These are phyloP conservation scores for Poecilia latipinna DNA, from an alignment of 2,113 vertebrate genomes.

Conservation along the genomic window DNA sequence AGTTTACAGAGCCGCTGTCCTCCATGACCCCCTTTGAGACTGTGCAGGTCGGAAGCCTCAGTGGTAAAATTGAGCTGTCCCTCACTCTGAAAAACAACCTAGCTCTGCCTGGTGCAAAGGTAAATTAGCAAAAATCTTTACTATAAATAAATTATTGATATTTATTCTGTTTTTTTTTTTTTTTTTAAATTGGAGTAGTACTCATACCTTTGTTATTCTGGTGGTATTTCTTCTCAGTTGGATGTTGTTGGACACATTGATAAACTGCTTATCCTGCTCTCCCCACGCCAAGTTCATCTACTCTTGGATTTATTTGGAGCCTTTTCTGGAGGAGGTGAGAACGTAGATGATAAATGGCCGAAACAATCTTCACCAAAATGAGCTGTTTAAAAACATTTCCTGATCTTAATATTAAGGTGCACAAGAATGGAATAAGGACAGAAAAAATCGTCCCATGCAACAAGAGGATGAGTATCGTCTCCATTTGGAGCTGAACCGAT, in stretches of 20 bases:
- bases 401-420: constrained; percentile 74
- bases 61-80: constrained; percentile 89
- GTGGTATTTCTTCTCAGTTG: constrained; percentile 79
- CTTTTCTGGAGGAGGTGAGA: constrained; percentile 89
- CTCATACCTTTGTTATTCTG: neutral
- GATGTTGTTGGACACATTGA: constrained; percentile 93
- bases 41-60: constrained; percentile 89
- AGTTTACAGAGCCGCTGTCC: constrained; percentile 89
- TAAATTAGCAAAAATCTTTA: constrained; percentile 41
- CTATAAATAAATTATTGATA: neutral
- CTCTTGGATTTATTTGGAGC: constrained; percentile 92
- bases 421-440: constrained; percentile 88
- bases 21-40: constrained; percentile 86
- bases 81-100: constrained; percentile 95
- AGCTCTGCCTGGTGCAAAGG: constrained; percentile 93
- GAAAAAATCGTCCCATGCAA: constrained; percentile 94
- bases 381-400: constrained; percentile 11
- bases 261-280: constrained; percentile 88
- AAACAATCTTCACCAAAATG: neutral
- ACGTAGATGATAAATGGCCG: neutral
- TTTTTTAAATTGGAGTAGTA: too few species aligned
- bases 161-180: neutral
- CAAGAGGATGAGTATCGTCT: constrained; percentile 97
- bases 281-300: constrained; percentile 94
- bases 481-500: constrained; percentile 94